These are phyloP conservation scores for Neodiprion virginianus DNA, from an alignment of 1,140 invertebrate species.

Conservation along the genomic window DNA sequence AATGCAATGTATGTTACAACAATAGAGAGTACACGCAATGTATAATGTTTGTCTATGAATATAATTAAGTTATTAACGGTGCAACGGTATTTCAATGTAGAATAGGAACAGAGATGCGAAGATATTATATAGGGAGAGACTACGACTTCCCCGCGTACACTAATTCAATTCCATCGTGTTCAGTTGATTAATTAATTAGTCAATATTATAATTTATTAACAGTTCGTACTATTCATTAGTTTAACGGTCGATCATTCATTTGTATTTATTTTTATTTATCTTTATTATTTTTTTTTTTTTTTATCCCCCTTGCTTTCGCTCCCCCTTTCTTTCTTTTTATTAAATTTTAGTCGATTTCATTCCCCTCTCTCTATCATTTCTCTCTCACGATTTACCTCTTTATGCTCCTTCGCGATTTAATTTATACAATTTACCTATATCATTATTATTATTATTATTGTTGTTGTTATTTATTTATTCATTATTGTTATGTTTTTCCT, in stretches of 20 bases:
- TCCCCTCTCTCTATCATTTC: no score
- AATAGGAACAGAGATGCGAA: constrained; percentile 47
- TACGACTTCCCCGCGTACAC: constrained; percentile 50
- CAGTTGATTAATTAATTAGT: constrained; percentile 54
- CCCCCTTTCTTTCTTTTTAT: not conserved
- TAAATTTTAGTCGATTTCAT: no score
- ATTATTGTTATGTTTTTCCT: no score
- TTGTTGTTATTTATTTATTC: no score
- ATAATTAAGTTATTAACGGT: constrained; percentile 29
- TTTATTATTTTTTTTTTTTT: constrained; percentile 9
- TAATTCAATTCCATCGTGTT: constrained; percentile 61
- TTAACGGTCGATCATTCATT: constrained; percentile 35
- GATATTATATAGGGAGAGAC: constrained; percentile 42
- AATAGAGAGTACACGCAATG: not conserved
- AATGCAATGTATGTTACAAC: not conserved
- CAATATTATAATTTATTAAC: constrained; percentile 56
- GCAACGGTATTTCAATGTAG: not conserved
- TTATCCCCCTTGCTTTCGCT: not conserved
- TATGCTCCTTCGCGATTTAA: no score
- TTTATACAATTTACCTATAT: no score
- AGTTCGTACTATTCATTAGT: constrained; percentile 45
- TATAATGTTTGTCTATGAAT: not conserved
- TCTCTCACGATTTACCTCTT: no score
- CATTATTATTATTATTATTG: no score
- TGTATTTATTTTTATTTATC: constrained; percentile 36